Evolutionary conservation across 2,888 invertebrate genomes (phyloP), one percentile per base, ranked within the genome.

Genomic region (Lycocerus yunnanus): DNA sequence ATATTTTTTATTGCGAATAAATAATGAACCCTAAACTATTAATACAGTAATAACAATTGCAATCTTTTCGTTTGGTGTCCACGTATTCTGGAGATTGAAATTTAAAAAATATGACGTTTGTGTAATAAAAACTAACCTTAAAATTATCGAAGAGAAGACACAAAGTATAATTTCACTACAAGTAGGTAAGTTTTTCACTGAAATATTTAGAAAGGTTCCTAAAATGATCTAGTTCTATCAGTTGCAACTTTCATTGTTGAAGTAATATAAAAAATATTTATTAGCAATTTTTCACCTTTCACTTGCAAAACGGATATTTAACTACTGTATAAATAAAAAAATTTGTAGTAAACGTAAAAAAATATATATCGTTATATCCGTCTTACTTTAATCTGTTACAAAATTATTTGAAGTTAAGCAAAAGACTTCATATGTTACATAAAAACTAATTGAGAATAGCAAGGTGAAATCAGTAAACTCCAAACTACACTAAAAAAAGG

Each of bases 111-210:
- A 20, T 24, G 27, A 65, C 43, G 5, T 63, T 63, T 63, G 21
- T 20, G 43, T 58, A 71, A 15, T 60, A 5, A 67, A 1, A 72
- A 72, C 72, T 72, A 72, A 72, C 72, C 72, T 72, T 72, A 72
- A 72, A 72, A 67, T 58, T 72, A 58, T 43, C 10, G 21, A 69
- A 24, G 69, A 27, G 15, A 58, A 14, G 58, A 15, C 68, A 68
- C 68, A 16, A 68, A n/a, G 43, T 43, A 43, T n/a, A 16, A 16
- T 27, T 68, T 58, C 59, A 21, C 14, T 60, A 16, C 60, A 15
- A 16, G 21, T 15, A 68, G 15, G 58, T 60, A 59, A 68, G 21
- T 15, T 16, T 43, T 43, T 21, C n/a, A 59, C 21, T 63, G n/a
- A 14, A 58, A 43, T 65, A 59, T 66, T 72, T 72, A 72, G 72